Base-by-base conservation (phyloP, 2,113 vertebrate species). In the Peromyscus leucopus region DNA sequence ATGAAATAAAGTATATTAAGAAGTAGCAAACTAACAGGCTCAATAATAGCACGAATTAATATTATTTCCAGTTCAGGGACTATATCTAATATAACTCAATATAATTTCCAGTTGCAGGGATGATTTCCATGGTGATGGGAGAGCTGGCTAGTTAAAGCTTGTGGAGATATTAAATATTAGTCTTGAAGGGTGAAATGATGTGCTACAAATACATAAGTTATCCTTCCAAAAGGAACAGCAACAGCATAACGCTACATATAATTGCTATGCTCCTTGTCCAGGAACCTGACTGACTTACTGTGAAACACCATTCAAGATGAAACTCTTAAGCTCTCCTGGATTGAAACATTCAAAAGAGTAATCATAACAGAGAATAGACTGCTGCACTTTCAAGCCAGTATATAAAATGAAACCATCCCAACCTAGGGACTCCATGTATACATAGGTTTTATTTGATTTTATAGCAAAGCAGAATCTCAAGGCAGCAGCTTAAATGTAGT, bases 91-190 rank as follows among this genome's bases (percentile, higher is more conserved):
- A 46, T 15, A 57, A 42, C 51, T 89, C 69, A 67, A 19, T 55
- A 78, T 51, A 78, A 84, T 76, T 96, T 95, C 8, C 15, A 96
- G 26, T 93, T 93, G 84, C 0, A 82, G 0, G 19, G n/a, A 61
- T 5, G 55, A 92, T 48, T 83, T 95, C 42, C 72, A 16, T 31
- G 61, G 8, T 82, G 11, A 75, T 46, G 10, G 17, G 9, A 90
- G 24, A 7, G 2, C 0, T 55, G n/a, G 46, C 3, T 11, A 2
- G 59, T 69, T 28, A 65, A 31, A 12, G 15, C 11, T 42, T 74
- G 6, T 2, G 11, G 46, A 76, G 33, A 69, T 69, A 15, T 16
- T 74, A 10, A 61, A 94, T 10, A 17, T 36, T 63, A 39, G 5
- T 84, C 88, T 75, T 87, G 8, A 67, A 86, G 69, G 26, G 48